Evolutionary conservation across 2,113 vertebrate species (phyloP).

Genomic region (Phoenicopterus ruber): DNA sequence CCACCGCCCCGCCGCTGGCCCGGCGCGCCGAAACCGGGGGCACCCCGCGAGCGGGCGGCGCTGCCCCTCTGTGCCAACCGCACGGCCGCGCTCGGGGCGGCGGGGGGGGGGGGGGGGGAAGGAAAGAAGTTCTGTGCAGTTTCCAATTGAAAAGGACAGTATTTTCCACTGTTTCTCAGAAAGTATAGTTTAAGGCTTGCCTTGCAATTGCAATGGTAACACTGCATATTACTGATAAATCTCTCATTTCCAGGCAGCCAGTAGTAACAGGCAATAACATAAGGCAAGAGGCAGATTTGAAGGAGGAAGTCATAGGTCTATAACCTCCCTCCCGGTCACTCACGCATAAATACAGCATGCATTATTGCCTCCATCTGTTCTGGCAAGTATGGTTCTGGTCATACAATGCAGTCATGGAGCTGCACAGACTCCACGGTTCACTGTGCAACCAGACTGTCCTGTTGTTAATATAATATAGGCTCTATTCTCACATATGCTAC

Average conservation of each 20-base stretch:
- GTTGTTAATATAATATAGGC: too few species aligned
- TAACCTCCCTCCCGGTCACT: fast-evolving
- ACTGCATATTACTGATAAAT: too few species aligned
- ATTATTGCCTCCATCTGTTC: too few species aligned
- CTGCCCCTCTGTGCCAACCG: background rate
- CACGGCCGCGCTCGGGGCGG: too few species aligned
- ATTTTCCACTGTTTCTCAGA: background rate
- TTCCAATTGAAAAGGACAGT: background rate
- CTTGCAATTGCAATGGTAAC: background rate
- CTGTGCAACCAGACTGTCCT: background rate
- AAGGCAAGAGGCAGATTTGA: background rate
- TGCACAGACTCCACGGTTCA: background rate
- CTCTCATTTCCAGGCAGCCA: background rate
- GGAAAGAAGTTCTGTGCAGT: background rate
- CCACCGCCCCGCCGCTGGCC: too few species aligned
- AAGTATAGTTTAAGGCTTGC: background rate
- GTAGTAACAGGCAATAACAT: background rate
- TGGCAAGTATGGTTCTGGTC: background rate
- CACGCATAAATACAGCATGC: fast-evolving
- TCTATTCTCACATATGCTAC: background rate
- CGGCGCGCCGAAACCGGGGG: too few species aligned
- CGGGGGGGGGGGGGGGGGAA: too few species aligned
- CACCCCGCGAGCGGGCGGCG: background rate
- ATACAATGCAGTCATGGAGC: fast-evolving
- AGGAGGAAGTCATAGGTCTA: fast-evolving